A percentile compares a stretch with the other conserved stretches of the same genome.
phyloP scores from a whole-genome alignment of 2,113 vertebrate species.

The Apodemus sylvaticus region DNA sequence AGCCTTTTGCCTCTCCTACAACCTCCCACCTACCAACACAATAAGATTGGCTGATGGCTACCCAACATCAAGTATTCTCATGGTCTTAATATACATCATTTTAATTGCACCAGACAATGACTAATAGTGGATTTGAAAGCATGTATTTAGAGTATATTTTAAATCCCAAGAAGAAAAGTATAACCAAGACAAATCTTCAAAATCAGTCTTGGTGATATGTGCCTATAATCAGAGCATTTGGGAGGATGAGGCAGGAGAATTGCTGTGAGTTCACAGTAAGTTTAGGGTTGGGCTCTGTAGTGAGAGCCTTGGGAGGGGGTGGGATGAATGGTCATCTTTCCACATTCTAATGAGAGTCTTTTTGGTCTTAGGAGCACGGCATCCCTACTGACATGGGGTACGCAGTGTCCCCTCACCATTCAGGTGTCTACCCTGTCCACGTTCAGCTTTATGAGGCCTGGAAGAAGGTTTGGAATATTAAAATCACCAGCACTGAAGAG shows the following conservation, averaged over 20 bases:
- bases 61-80: not conserved
- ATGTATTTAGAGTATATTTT: not conserved
- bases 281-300: not conserved
- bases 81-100: not conserved
- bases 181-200: not conserved
- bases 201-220: not conserved
- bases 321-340: not conserved
- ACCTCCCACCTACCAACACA: not conserved
- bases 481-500: slow-evolving; percentile 97
- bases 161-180: not conserved
- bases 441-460: slow-evolving; percentile 97
- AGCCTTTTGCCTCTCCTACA: not conserved
- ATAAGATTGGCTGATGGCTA: not conserved
- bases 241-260: not conserved
- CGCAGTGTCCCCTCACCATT: slow-evolving; percentile 97
- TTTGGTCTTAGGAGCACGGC: slow-evolving; percentile 91
- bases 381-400: slow-evolving; percentile 97
- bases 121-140: not conserved
- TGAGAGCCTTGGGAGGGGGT: not conserved
- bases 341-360: slow-evolving; percentile 6
- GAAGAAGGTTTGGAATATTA: slow-evolving; percentile 96
- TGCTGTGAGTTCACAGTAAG: not conserved
- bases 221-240: not conserved
- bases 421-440: slow-evolving; percentile 97
- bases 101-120: not conserved